These are phyloP conservation scores for Drosophila algonquin DNA, from an alignment of 2,888 invertebrate species.

Conservation along the genomic window DNA sequence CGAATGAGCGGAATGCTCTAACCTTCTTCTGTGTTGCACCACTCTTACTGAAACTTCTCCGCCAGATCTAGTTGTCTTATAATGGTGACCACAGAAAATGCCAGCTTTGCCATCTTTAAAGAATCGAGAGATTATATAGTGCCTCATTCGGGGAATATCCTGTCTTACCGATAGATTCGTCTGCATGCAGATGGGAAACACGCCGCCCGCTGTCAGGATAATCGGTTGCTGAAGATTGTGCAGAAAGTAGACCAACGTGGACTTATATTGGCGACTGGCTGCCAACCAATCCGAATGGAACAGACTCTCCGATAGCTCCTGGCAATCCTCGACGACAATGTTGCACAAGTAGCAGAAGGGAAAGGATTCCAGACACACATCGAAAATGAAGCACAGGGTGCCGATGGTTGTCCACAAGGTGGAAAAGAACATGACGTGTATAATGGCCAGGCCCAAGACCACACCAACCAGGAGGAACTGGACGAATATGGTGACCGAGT, in stretches of 20 bases:
- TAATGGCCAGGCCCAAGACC: constrained; percentile 40
- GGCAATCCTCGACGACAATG: constrained; percentile 37
- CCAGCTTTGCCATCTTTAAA: constrained; percentile 52
- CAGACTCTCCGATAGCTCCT: constrained; percentile 23
- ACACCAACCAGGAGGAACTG: constrained; percentile 56
- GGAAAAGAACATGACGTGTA: constrained; percentile 56
- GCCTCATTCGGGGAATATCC: background rate
- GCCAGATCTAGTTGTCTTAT: constrained; percentile 52
- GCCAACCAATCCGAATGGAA: constrained; percentile 57
- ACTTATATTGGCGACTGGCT: constrained; percentile 38
- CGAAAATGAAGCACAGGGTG: constrained; percentile 21
- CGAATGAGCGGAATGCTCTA: too few species aligned
- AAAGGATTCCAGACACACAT: constrained; percentile 47
- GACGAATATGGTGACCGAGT: constrained; percentile 49
- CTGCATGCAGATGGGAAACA: constrained; percentile 48
- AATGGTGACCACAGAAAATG: constrained; percentile 56
- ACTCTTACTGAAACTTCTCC: constrained; percentile 37
- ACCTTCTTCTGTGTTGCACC: background rate
- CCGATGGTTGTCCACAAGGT: constrained; percentile 36
- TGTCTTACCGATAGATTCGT: constrained; percentile 55
- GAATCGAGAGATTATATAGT: background rate
- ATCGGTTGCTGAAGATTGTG: constrained; percentile 57
- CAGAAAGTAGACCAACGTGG: constrained; percentile 41
- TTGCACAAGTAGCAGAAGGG: constrained; percentile 59
- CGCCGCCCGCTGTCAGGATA: constrained; percentile 46